phyloP scores from a whole-genome alignment of 1,140 invertebrate species.

The Phocides pigmalion region DNA sequence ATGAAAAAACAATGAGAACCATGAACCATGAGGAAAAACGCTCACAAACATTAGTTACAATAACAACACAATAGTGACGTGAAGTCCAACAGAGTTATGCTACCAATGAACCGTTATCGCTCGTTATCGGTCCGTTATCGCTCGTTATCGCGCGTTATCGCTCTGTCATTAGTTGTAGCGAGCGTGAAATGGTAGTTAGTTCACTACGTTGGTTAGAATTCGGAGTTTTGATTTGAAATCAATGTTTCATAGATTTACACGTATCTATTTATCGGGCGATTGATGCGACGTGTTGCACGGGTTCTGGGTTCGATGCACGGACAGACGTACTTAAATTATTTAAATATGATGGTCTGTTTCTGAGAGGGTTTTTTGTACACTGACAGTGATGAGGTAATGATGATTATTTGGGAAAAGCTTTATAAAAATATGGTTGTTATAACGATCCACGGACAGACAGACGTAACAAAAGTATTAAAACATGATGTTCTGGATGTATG shows the following conservation, averaged over 20 bases:
- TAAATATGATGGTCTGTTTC: too few relatives aligned
- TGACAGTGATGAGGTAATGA: too few relatives aligned
- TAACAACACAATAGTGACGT: conserved; percentile 24
- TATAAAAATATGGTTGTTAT: too few relatives aligned
- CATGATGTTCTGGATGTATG: too few relatives aligned
- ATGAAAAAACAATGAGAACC: not conserved
- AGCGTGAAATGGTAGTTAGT: conserved; percentile 50
- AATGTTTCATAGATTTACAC: not conserved
- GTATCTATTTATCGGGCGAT: too few relatives aligned
- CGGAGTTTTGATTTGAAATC: conserved; percentile 11
- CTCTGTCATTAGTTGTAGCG: conserved; percentile 49
- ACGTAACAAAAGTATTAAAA: too few relatives aligned
- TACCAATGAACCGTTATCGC: conserved; percentile 33
- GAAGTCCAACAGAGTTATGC: conserved; percentile 11
- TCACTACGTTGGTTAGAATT: conserved; percentile 14
- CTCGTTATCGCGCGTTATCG: conserved; percentile 43
- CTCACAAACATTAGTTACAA: conserved; percentile 2
- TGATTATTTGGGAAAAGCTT: too few relatives aligned
- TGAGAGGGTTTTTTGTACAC: too few relatives aligned
- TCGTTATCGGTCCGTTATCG: conserved; percentile 46
- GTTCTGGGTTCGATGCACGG: too few relatives aligned
- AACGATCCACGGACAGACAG: too few relatives aligned
- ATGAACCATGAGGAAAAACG: not conserved
- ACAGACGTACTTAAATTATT: too few relatives aligned
- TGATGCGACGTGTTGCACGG: too few relatives aligned